Conservation (phyloP, 2,797 vertebrate species). For the Varecia variegata region DNA sequence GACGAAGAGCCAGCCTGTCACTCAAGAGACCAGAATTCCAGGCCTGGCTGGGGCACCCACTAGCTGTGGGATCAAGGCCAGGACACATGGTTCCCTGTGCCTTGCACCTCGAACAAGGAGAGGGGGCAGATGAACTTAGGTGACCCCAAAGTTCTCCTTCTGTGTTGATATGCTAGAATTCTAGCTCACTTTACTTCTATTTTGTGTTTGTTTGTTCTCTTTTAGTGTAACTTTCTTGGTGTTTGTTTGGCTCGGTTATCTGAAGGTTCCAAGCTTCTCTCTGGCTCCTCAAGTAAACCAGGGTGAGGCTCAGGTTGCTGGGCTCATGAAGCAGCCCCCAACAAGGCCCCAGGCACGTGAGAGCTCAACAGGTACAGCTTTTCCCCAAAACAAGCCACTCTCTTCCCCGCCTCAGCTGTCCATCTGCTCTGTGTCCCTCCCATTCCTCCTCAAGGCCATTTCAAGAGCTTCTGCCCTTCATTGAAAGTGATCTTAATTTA, state of each 20-base stretch:
- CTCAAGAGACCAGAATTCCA: not conserved
- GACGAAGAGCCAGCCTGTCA: not conserved
- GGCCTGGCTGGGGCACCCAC: not conserved
- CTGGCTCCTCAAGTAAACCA: not conserved
- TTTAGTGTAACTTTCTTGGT: not conserved
- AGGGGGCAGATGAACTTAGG: not conserved
- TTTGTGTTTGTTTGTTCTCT: not conserved
- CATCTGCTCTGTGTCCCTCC: too few species aligned
- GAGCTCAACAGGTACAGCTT: not conserved
- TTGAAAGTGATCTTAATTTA: not conserved
- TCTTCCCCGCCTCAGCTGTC: not conserved
- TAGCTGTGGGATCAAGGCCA: not conserved
- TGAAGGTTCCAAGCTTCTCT: not conserved
- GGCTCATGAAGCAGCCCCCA: not conserved
- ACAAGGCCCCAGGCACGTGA: not conserved
- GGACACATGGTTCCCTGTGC: not conserved
- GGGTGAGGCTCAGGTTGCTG: not conserved
- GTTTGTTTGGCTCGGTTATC: slow-evolving; percentile 2
- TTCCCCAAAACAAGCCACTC: not conserved
- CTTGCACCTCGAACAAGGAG: not conserved
- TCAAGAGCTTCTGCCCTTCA: not conserved
- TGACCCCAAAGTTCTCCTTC: not conserved
- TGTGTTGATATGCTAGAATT: not conserved
- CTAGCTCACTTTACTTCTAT: not conserved
- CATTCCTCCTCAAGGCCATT: not conserved